Conservation (phyloP, 2,113 vertebrate species). For the Varanus salvator region DNA sequence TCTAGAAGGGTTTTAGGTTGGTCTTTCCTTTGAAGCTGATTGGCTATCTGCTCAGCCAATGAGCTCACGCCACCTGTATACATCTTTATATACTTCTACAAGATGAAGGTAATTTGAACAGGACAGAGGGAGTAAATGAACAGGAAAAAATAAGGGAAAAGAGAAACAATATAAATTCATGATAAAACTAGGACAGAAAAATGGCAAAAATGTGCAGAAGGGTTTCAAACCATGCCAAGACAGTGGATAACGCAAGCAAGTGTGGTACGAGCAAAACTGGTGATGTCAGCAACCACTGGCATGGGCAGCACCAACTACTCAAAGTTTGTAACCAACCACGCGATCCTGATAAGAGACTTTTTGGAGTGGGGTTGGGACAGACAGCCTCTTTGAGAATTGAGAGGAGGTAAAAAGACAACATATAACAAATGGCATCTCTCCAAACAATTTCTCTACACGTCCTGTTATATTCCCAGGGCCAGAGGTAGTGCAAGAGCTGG, state of each 20-base stretch:
- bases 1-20: slow-evolving; percentile 88
- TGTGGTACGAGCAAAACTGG: slow-evolving; percentile 58
- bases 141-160: slow-evolving; percentile 55
- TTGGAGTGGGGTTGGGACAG: not conserved
- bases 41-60: slow-evolving; percentile 96
- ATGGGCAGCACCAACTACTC: slow-evolving; percentile 11
- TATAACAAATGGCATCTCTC: not conserved
- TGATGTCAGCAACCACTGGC: slow-evolving; percentile 27
- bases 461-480: not conserved
- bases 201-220: slow-evolving; percentile 69
- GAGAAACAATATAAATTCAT: slow-evolving; percentile 61
- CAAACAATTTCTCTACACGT: not conserved
- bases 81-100: slow-evolving; percentile 94
- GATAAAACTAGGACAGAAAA: slow-evolving; percentile 58
- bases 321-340: not conserved
- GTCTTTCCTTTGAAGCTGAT: slow-evolving; percentile 93
- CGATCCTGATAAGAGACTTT: not conserved
- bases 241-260: slow-evolving; percentile 68
- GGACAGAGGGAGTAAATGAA: slow-evolving; percentile 43
- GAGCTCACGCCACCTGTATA: slow-evolving; percentile 97
- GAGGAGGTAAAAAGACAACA: not conserved
- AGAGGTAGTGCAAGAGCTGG: not conserved
- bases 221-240: slow-evolving; percentile 78
- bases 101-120: slow-evolving; percentile 59
- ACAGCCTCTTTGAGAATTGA: not conserved